phyloP scores from a whole-genome alignment of 2,888 invertebrate genomes.

The Patella caerulea region DNA sequence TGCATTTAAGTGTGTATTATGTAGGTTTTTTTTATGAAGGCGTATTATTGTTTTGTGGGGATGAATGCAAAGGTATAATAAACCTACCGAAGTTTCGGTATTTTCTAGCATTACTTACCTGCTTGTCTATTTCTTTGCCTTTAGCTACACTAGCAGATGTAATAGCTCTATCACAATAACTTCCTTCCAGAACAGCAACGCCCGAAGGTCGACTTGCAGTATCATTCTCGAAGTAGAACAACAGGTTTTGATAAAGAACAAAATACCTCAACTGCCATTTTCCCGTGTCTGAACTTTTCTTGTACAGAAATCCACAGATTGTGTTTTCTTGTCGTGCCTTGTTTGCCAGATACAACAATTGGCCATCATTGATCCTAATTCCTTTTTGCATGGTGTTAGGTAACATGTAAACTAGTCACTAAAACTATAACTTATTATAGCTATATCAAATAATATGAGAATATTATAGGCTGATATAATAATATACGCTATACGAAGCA shows the following conservation, averaged over 20 bases:
- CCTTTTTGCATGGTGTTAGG: slow-evolving; percentile 80
- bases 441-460: not conserved
- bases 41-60: not conserved
- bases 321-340: slow-evolving; percentile 88
- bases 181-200: slow-evolving; percentile 88
- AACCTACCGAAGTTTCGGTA: not conserved
- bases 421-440: no score
- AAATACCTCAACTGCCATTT: slow-evolving; percentile 83
- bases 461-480: not conserved
- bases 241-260: slow-evolving; percentile 81
- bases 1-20: no score
- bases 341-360: slow-evolving; percentile 86
- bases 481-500: not conserved
- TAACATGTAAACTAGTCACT: not conserved
- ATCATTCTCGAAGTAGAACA: slow-evolving; percentile 93
- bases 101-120: slow-evolving; percentile 48
- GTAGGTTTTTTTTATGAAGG: not conserved
- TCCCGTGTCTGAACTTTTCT: slow-evolving; percentile 86
- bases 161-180: slow-evolving; percentile 76
- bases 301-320: slow-evolving; percentile 87
- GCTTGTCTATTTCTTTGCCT: slow-evolving; percentile 66
- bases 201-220: slow-evolving; percentile 85
- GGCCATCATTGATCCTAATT: slow-evolving; percentile 85
- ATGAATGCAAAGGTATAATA: not conserved
- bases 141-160: slow-evolving; percentile 57